Evolutionary conservation across 2,888 invertebrate species (phyloP).

Genomic region (Watsonalla cultraria): DNA sequence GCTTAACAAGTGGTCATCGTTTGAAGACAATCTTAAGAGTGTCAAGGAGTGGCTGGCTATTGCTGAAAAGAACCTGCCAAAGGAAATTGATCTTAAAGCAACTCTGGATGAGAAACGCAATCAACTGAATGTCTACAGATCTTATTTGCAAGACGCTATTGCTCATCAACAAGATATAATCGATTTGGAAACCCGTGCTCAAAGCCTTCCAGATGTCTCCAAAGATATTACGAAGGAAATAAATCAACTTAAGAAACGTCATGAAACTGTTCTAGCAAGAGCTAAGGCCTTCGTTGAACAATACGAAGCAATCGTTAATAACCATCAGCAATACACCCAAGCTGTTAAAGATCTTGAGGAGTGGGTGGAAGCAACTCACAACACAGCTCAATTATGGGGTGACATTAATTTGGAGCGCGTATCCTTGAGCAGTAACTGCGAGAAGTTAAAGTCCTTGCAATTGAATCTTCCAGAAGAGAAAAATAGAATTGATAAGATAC

Average conservation of each 20-base stretch:
- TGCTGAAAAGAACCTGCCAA: slow-evolving; percentile 86
- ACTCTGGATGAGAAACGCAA: slow-evolving; percentile 95
- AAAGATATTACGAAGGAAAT: slow-evolving; percentile 86
- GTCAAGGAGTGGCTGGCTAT: slow-evolving; percentile 88
- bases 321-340: slow-evolving; percentile 93
- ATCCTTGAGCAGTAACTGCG: slow-evolving; percentile 90
- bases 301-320: slow-evolving; percentile 92
- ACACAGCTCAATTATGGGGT: slow-evolving; percentile 89
- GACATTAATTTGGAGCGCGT: slow-evolving; percentile 91
- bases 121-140: slow-evolving; percentile 90
- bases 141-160: slow-evolving; percentile 88
- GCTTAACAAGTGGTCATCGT: slow-evolving; percentile 92
- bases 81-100: slow-evolving; percentile 88
- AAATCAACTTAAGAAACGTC: slow-evolving; percentile 83
- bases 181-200: slow-evolving; percentile 88
- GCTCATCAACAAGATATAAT: slow-evolving; percentile 91
- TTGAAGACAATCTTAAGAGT: slow-evolving; percentile 90
- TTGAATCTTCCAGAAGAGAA: slow-evolving; percentile 91
- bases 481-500: slow-evolving; percentile 87
- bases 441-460: slow-evolving; percentile 89
- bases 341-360: slow-evolving; percentile 92
- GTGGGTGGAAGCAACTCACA: slow-evolving; percentile 91
- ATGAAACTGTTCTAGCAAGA: slow-evolving; percentile 83
- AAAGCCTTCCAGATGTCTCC: slow-evolving; percentile 87
- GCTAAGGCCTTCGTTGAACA: slow-evolving; percentile 88